A percentile compares a stretch with the other conserved stretches of the same genome.
Conservation (phyloP, 2,888 invertebrate species). For the Polyploca ridens region DNA sequence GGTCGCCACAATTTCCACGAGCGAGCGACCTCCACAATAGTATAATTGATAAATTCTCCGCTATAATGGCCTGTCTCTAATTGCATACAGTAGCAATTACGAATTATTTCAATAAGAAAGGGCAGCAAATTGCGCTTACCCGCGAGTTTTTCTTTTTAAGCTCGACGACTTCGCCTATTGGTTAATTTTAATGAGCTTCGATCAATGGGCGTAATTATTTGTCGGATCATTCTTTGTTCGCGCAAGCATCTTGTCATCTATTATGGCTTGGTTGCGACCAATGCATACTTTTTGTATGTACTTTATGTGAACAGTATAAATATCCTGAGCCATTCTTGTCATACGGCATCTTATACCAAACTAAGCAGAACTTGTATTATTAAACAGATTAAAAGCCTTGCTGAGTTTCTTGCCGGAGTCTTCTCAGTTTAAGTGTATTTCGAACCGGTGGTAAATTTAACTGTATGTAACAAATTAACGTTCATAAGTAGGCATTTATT, state of each 20-base stretch:
- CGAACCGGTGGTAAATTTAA: too few species aligned
- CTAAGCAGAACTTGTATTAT: too few species aligned
- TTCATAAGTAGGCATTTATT: too few species aligned
- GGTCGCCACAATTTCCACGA: background rate
- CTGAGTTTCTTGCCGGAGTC: too few species aligned
- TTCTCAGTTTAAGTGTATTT: too few species aligned
- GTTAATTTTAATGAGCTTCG: conserved; percentile 77
- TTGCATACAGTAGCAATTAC: conserved; percentile 67
- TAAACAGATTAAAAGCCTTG: too few species aligned
- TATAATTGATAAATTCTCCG: conserved; percentile 62
- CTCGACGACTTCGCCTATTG: conserved; percentile 63
- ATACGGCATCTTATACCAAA: too few species aligned
- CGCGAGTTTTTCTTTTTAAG: conserved; percentile 66
- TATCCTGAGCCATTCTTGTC: too few species aligned
- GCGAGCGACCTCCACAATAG: conserved; percentile 32
- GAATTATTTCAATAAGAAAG: conserved; percentile 76
- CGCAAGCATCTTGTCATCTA: conserved; percentile 71
- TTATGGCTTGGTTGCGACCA: conserved; percentile 47
- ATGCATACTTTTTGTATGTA: conserved; percentile 18
- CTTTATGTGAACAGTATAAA: conserved; percentile 36
- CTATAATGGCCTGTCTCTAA: conserved; percentile 66
- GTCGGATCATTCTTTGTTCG: conserved; percentile 77
- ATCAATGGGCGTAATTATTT: conserved; percentile 84
- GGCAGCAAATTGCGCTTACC: conserved; percentile 74
- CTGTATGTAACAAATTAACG: too few species aligned